These are phyloP conservation scores for Triplophysa tibetana DNA, from an alignment of 2,113 vertebrate genomes.

Conservation along the genomic window DNA sequence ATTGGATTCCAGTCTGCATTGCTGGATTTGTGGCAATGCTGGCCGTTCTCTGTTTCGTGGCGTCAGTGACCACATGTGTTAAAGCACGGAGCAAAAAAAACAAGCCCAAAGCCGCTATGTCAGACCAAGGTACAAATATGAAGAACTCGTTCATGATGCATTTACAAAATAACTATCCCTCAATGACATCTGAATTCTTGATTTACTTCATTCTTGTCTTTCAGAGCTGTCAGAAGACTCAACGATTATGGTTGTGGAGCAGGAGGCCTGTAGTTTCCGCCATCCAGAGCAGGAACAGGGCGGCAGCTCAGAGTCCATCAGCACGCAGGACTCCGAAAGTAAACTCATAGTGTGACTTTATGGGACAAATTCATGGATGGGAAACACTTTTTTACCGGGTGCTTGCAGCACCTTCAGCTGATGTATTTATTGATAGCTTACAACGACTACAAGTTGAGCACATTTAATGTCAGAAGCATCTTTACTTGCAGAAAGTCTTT, in stretches of 20 bases:
- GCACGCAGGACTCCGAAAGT: constrained; percentile 56
- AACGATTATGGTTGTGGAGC: constrained; percentile 62
- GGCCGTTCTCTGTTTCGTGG: neutral
- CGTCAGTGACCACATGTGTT: neutral
- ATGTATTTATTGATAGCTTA: neutral
- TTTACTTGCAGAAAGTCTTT: neutral
- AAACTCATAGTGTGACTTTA: constrained; percentile 62
- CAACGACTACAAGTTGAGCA: neutral
- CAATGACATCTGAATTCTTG: neutral
- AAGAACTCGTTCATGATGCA: too few relatives aligned
- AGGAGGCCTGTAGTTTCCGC: constrained; percentile 79
- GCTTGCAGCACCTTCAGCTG: neutral
- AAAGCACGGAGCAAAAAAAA: constrained; percentile 11
- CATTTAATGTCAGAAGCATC: neutral
- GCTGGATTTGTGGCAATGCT: neutral
- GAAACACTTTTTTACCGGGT: neutral
- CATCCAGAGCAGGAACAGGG: constrained; percentile 87
- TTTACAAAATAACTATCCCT: neutral
- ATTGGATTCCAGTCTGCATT: neutral
- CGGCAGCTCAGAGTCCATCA: constrained; percentile 68
- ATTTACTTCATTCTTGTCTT: neutral
- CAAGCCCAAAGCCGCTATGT: neutral
- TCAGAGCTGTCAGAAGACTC: constrained; percentile 49
- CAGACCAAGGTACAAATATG: constrained; percentile 13
- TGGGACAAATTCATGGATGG: neutral